Percentiles rank a stretch among this genome's conserved stretches.
Conservation (phyloP, 2,888 invertebrate species). For the Volucella inflata region DNA sequence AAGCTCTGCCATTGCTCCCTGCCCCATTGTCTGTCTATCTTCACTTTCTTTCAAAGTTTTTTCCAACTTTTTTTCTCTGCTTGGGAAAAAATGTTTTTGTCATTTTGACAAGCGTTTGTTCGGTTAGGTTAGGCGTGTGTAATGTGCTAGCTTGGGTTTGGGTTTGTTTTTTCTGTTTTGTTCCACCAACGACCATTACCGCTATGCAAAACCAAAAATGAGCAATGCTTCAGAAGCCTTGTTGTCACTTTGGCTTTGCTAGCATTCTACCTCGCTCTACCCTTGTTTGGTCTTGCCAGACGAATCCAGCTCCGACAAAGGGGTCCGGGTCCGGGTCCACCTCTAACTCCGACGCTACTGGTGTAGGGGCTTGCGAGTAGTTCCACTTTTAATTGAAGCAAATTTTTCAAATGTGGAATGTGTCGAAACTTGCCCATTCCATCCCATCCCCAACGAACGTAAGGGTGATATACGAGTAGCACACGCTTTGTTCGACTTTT, state of each 20-base stretch:
- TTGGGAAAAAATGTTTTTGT: slow-evolving; percentile 68
- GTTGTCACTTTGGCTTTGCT: not conserved
- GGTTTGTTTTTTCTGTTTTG: slow-evolving; percentile 39
- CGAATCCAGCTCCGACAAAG: no score
- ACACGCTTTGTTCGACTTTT: slow-evolving; percentile 47
- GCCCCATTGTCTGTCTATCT: slow-evolving; percentile 10
- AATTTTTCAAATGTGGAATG: slow-evolving; percentile 70
- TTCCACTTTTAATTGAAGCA: slow-evolving; percentile 74
- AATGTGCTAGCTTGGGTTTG: slow-evolving; percentile 62
- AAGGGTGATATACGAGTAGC: slow-evolving; percentile 12
- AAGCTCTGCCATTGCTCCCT: not conserved
- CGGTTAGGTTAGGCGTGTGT: slow-evolving; percentile 64
- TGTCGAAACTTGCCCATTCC: slow-evolving; percentile 40
- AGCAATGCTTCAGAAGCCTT: slow-evolving; percentile 52
- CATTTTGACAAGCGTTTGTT: slow-evolving; percentile 72
- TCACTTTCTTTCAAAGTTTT: slow-evolving; percentile 26
- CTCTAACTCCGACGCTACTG: no score
- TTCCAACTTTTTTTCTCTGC: slow-evolving; percentile 25
- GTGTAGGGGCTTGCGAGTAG: slow-evolving; percentile 56
- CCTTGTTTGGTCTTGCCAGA: slow-evolving; percentile 30
- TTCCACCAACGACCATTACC: slow-evolving; percentile 60
- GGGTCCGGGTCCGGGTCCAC: no score
- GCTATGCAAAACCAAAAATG: slow-evolving; percentile 71
- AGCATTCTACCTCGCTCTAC: not conserved
- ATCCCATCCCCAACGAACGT: slow-evolving; percentile 4